These are phyloP conservation scores for Camponotus fellah DNA, from an alignment of 2,888 invertebrate genomes.

Conservation along the genomic window DNA sequence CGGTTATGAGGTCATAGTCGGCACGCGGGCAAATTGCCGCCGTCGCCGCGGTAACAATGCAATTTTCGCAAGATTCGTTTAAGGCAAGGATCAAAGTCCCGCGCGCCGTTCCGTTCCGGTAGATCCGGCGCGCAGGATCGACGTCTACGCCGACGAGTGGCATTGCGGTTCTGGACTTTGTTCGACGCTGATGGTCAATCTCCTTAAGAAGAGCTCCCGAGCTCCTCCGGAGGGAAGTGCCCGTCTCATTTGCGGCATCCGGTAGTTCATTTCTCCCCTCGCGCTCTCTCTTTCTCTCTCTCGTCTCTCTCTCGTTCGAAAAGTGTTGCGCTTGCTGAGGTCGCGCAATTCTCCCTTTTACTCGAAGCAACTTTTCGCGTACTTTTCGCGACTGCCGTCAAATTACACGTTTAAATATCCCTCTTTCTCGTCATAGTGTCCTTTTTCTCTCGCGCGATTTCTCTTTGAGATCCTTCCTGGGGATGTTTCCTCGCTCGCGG, in stretches of 20 bases:
- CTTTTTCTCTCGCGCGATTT: too few relatives aligned
- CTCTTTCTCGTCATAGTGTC: background rate
- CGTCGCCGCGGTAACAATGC: slow-evolving; percentile 23
- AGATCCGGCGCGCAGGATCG: slow-evolving; percentile 42
- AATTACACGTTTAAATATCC: slow-evolving; percentile 60
- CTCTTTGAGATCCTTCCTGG: background rate
- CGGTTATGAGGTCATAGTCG: slow-evolving; percentile 34
- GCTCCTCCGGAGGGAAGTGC: slow-evolving; percentile 52
- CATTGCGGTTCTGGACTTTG: slow-evolving; percentile 54
- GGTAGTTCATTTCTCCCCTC: slow-evolving; percentile 55
- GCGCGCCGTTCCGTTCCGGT: slow-evolving; percentile 14
- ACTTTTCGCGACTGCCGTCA: slow-evolving; percentile 38
- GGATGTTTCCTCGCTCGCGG: slow-evolving; percentile 26
- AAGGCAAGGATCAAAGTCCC: slow-evolving; percentile 46
- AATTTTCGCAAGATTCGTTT: slow-evolving; percentile 53
- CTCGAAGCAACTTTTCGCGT: slow-evolving; percentile 61
- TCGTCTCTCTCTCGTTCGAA: slow-evolving; percentile 44
- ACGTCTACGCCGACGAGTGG: slow-evolving; percentile 47
- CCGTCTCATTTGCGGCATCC: slow-evolving; percentile 71
- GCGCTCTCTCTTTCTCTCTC: background rate
- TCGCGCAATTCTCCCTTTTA: slow-evolving; percentile 52
- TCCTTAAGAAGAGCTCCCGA: slow-evolving; percentile 61
- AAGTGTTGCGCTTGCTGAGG: slow-evolving; percentile 54
- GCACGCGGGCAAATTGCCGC: slow-evolving; percentile 52
- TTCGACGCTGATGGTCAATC: slow-evolving; percentile 63